These are phyloP conservation scores for Thalassarche chlororhynchos DNA, from an alignment of 2,113 vertebrate genomes.

Conservation along the genomic window DNA sequence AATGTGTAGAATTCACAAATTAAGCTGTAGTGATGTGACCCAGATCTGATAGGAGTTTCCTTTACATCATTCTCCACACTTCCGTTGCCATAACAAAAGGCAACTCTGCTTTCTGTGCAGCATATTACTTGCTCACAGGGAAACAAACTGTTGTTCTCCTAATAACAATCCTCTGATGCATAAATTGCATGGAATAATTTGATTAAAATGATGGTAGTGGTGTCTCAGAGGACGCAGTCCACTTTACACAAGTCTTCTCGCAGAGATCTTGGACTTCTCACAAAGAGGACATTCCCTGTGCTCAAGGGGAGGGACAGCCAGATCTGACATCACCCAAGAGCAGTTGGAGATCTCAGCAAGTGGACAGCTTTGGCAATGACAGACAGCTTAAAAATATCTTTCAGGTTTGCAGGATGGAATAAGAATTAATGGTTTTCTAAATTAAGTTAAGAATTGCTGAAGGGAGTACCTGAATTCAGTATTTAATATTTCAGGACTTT, in stretches of 20 bases:
- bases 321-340: background rate
- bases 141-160: background rate
- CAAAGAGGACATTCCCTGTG: background rate
- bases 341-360: background rate
- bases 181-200: background rate
- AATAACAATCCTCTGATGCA: background rate
- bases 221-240: background rate
- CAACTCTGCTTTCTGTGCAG: background rate
- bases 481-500: background rate
- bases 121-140: background rate
- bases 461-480: background rate
- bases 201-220: background rate
- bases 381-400: background rate
- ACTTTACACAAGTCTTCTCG: background rate
- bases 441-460: background rate
- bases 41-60: slow-evolving; percentile 60
- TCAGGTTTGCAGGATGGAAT: background rate
- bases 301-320: background rate
- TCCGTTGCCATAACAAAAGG: slow-evolving; percentile 65
- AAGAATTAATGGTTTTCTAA: background rate
- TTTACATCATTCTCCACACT: slow-evolving; percentile 57
- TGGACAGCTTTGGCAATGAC: background rate
- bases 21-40: background rate
- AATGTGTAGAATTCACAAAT: background rate
- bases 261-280: background rate